phyloP scores from a whole-genome alignment of 2,888 invertebrate genomes.

The Drosophila eohydei region DNA sequence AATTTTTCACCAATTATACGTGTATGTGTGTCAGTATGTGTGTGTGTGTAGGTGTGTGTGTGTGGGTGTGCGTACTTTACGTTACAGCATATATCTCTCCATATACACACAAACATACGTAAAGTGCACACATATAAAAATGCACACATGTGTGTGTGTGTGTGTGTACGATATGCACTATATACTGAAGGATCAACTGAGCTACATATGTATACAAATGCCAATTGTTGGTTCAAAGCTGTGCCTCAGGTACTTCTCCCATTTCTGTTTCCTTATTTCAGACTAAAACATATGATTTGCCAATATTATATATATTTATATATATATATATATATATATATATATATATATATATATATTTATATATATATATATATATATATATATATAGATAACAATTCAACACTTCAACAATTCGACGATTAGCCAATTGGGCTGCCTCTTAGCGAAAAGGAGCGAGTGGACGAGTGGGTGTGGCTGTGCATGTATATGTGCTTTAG shows the following conservation, averaged over 20 bases:
- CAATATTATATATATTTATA: constrained; percentile 3
- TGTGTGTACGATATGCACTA: background rate
- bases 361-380: no score
- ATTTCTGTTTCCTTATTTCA: constrained; percentile 18
- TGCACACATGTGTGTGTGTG: background rate
- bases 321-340: no score
- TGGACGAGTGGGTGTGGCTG: background rate
- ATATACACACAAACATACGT: constrained; percentile 4
- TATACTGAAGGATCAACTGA: constrained; percentile 14
- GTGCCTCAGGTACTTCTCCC: constrained; percentile 2
- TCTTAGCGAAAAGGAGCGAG: background rate
- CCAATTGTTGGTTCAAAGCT: constrained; percentile 53
- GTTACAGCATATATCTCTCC: constrained; percentile 3
- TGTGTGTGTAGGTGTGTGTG: constrained; percentile 11
- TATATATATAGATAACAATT: background rate
- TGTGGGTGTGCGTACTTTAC: constrained; percentile 7
- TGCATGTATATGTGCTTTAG: background rate
- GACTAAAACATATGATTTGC: constrained; percentile 17
- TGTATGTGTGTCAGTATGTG: constrained; percentile 14
- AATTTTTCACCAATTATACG: constrained; percentile 20
- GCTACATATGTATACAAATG: constrained; percentile 48
- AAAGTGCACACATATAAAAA: constrained; percentile 1
- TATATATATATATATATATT: background rate
- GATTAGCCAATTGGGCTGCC: constrained; percentile 9
- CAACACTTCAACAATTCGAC: background rate